Base-by-base conservation (phyloP, 1,140 invertebrate genomes). In the Thaumatotibia leucotreta region DNA sequence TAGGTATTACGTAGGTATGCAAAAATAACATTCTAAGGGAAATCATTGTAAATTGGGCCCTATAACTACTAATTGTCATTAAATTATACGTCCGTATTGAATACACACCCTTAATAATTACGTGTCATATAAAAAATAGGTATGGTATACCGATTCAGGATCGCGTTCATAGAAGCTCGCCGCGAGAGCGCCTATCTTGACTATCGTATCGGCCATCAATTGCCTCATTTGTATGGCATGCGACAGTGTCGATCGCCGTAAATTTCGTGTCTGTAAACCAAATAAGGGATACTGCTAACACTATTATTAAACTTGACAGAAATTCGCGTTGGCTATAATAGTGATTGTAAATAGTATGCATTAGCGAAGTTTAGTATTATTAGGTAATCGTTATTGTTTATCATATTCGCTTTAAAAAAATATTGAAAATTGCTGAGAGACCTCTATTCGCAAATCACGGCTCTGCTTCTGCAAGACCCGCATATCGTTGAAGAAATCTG, bases 211-310 rank as follows among this genome's bases (percentile, higher is more conserved):
- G 69, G 96, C 93, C 64, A 99, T 97, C 65, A 97, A 95, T 84
- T 99, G 97, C 32, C 96, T 93, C 66, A 99, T 96, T 17, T 96
- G 95, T 65, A 97, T 96, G 0, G 97, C 95, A 82, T 99, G 97
- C 0, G 97, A 94, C 83, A 98, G 95, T 1, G 98, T 98, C 82
- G 98, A 95, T 11, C 97, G 93, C 2, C 97, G 92, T 22, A 99
- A 90, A 78, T 97, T 97, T 66, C 96, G 85, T n/a, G 88, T 91
- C 91, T 92, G 84, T 23, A 70, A 63, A 84, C 67, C 58, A 78
- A 82, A 74, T 63, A 54, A 31, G 20, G 27, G 6, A 45, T 20
- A 20, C 14, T 45, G 14, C n/a, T 45, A 6, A 45, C 6, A 45
- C 39, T 45, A 20, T n/a, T 20, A 45, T n/a, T 5, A 11, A n/a